phyloP scores from a whole-genome alignment of 2,888 invertebrate genomes.

The Phorcus lineatus region DNA sequence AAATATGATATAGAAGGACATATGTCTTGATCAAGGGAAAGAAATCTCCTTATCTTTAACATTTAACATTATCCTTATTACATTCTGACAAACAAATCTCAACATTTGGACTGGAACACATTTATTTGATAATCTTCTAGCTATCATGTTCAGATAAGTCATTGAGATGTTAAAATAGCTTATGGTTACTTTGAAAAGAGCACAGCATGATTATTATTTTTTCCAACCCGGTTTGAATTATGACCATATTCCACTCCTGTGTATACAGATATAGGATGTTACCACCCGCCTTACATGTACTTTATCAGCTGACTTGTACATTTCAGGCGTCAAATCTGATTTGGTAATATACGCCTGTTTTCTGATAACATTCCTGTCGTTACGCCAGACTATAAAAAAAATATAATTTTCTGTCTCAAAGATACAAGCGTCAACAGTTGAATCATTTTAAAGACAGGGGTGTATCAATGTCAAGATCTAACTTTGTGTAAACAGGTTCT shows the following conservation, averaged over 20 bases:
- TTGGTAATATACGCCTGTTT: constrained; percentile 2
- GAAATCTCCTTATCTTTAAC: no score
- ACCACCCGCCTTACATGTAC: not conserved
- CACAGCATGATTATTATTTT: not conserved
- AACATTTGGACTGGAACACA: not conserved
- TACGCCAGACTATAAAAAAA: no score
- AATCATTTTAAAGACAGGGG: no score
- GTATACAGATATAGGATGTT: not conserved
- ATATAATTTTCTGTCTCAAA: no score
- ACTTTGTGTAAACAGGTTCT: no score
- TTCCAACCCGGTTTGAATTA: not conserved
- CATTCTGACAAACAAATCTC: not conserved
- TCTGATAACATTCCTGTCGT: constrained; percentile 9
- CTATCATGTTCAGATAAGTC: not conserved
- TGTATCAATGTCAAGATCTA: no score
- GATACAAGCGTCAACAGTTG: no score
- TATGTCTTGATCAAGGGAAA: no score
- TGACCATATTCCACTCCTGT: not conserved
- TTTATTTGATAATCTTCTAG: not conserved
- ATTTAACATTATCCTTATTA: no score
- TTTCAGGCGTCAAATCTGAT: not conserved
- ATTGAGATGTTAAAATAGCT: not conserved
- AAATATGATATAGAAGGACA: no score
- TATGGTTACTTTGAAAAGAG: not conserved
- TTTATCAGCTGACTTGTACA: not conserved